These are phyloP conservation scores for Rhagoletis zephyria DNA, from an alignment of 1,140 invertebrate genomes.

Conservation along the genomic window DNA sequence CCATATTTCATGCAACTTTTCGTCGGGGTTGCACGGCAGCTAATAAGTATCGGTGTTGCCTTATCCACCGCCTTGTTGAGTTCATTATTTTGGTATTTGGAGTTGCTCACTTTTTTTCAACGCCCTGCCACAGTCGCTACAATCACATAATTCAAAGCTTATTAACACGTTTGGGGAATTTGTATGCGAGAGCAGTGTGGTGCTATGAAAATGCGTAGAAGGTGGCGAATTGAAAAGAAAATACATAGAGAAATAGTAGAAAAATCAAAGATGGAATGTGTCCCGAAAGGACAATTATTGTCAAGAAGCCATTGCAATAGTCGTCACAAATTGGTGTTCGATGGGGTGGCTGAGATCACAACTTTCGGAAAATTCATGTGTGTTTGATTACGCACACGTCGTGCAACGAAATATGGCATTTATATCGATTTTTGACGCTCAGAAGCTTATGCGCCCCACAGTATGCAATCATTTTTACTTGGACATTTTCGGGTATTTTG, in stretches of 20 bases:
- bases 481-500: neutral
- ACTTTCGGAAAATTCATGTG: neutral
- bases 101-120: conserved; percentile 14
- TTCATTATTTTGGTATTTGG: conserved; percentile 35
- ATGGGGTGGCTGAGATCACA: neutral
- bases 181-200: too few species aligned
- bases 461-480: conserved; percentile 24
- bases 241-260: neutral
- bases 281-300: conserved; percentile 1
- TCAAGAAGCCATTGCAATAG: neutral
- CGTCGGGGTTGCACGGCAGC: conserved; percentile 29
- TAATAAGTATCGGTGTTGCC: neutral
- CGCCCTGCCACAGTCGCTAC: neutral
- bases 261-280: conserved; percentile 21
- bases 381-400: neutral
- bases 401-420: conserved; percentile 32
- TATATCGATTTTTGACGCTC: conserved; percentile 40
- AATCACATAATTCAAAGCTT: conserved; percentile 17
- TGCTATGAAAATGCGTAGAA: neutral
- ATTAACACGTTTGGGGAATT: conserved; percentile 49
- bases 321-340: neutral
- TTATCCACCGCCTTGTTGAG: neutral
- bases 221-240: too few species aligned
- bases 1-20: conserved; percentile 12
- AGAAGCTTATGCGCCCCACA: conserved; percentile 4